These are phyloP conservation scores for Polylopha cassiicola DNA, from an alignment of 2,888 invertebrate genomes.

Conservation along the genomic window DNA sequence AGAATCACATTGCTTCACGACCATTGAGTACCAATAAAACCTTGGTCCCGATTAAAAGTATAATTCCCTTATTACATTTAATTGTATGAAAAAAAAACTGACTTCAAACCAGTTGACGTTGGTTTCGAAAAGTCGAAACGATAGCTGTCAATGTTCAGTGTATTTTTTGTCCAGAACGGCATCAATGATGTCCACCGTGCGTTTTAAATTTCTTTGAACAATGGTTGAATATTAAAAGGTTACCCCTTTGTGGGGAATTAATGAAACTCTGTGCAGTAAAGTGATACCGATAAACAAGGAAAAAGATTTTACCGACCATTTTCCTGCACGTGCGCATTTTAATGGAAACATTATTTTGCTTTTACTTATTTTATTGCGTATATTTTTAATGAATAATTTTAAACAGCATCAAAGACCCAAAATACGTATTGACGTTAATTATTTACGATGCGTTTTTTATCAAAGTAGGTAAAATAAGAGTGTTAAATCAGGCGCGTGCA, in stretches of 20 bases:
- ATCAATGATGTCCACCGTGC: conserved; percentile 34
- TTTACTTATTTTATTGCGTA: too few species aligned
- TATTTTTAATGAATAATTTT: too few species aligned
- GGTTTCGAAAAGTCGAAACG: conserved; percentile 38
- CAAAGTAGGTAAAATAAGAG: too few species aligned
- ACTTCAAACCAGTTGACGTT: conserved; percentile 28
- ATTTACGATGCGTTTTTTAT: too few species aligned
- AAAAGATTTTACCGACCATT: too few species aligned
- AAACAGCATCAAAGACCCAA: too few species aligned
- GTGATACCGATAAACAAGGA: too few species aligned
- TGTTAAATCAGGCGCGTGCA: too few species aligned
- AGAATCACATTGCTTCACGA: conserved; percentile 4
- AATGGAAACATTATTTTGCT: too few species aligned
- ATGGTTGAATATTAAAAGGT: conserved; percentile 13
- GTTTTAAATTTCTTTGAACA: conserved; percentile 22
- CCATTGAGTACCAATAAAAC: conserved; percentile 13
- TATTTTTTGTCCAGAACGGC: conserved; percentile 36
- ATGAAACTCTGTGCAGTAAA: conserved; percentile 14
- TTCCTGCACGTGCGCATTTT: too few species aligned
- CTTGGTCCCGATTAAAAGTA: conserved; percentile 12
- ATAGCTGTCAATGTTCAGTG: conserved; percentile 33
- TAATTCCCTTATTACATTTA: conserved; percentile 23
- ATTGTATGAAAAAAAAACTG: conserved; percentile 23
- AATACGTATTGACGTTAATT: too few species aligned
- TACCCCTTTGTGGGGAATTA: conserved; percentile 17